phyloP scores from a whole-genome alignment of 2,797 vertebrate species.

The Myripristis murdjan region DNA sequence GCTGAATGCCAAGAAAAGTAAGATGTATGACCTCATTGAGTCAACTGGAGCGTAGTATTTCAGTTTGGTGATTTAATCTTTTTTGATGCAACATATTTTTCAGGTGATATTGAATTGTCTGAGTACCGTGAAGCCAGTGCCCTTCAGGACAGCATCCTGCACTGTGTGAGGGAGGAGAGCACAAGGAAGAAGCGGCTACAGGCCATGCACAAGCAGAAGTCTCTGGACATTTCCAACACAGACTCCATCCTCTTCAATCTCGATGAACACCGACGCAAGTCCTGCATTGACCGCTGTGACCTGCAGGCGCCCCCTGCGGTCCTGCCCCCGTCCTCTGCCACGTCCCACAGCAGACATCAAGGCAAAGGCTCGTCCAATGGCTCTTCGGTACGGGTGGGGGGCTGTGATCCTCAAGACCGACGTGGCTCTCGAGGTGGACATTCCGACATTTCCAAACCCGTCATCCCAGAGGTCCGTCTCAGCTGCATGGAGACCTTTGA shows the following conservation, averaged over 20 bases:
- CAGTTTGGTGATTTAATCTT: constrained; percentile 12
- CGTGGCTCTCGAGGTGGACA: constrained; percentile 77
- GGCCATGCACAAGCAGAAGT: constrained; percentile 98
- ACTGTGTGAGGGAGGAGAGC: constrained; percentile 95
- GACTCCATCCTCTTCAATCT: constrained; percentile 96
- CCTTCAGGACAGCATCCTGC: constrained; percentile 96
- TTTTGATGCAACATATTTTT: constrained; percentile 20
- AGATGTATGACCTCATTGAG: constrained; percentile 65
- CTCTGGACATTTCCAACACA: constrained; percentile 97
- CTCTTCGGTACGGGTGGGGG: constrained; percentile 77
- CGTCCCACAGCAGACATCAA: constrained; percentile 72
- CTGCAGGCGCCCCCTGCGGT: constrained; percentile 80
- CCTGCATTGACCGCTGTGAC: constrained; percentile 97
- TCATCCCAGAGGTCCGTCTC: constrained; percentile 96
- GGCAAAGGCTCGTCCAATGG: constrained; percentile 84
- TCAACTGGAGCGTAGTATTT: constrained; percentile 31
- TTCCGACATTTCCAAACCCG: constrained; percentile 83
- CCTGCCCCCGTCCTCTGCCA: constrained; percentile 76
- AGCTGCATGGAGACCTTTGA: constrained; percentile 98
- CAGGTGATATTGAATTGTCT: constrained; percentile 98
- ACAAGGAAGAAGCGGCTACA: constrained; percentile 96
- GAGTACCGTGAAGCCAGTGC: constrained; percentile 95
- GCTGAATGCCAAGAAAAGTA: constrained; percentile 98
- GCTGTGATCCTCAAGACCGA: constrained; percentile 65
- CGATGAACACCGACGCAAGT: constrained; percentile 97